phyloP scores from a whole-genome alignment of 2,797 vertebrate species.

The Sebastes trivittatus region DNA sequence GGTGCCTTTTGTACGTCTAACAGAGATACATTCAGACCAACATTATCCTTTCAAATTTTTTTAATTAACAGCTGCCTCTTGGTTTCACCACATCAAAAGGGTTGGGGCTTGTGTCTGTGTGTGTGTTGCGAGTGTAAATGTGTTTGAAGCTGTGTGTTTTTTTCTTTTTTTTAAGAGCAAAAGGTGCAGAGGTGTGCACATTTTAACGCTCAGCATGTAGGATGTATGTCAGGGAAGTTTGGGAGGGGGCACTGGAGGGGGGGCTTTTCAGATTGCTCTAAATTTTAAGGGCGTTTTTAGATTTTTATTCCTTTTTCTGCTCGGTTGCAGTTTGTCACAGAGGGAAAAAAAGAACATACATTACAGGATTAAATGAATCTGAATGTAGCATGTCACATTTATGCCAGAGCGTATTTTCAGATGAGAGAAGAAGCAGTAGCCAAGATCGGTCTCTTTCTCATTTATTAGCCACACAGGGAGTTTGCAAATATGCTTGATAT shows the following conservation, averaged over 20 bases:
- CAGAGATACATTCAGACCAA: constrained; percentile 78
- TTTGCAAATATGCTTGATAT: neutral
- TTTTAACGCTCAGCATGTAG: constrained; percentile 24
- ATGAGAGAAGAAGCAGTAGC: constrained; percentile 31
- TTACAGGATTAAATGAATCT: constrained; percentile 63
- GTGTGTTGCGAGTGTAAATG: constrained; percentile 12
- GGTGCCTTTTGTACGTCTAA: constrained; percentile 77
- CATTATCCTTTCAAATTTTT: constrained; percentile 81
- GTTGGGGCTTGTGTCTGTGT: constrained; percentile 23
- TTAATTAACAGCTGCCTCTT: constrained; percentile 84
- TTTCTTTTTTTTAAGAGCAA: constrained; percentile 23
- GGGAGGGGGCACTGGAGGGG: neutral
- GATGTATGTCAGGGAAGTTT: constrained; percentile 42
- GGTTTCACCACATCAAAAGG: constrained; percentile 82
- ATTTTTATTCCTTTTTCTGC: constrained; percentile 44
- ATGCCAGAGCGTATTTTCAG: constrained; percentile 42
- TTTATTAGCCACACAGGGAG: neutral
- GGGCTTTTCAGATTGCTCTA: constrained; percentile 33
- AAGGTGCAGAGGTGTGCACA: constrained; percentile 56
- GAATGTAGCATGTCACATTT: constrained; percentile 46
- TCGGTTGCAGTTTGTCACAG: constrained; percentile 40
- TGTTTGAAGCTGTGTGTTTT: constrained; percentile 32
- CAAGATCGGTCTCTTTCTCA: constrained; percentile 9
- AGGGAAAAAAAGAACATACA: constrained; percentile 11
- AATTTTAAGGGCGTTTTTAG: constrained; percentile 39